phyloP scores from a whole-genome alignment of 2,888 invertebrate genomes.

The Colletes collaris region DNA sequence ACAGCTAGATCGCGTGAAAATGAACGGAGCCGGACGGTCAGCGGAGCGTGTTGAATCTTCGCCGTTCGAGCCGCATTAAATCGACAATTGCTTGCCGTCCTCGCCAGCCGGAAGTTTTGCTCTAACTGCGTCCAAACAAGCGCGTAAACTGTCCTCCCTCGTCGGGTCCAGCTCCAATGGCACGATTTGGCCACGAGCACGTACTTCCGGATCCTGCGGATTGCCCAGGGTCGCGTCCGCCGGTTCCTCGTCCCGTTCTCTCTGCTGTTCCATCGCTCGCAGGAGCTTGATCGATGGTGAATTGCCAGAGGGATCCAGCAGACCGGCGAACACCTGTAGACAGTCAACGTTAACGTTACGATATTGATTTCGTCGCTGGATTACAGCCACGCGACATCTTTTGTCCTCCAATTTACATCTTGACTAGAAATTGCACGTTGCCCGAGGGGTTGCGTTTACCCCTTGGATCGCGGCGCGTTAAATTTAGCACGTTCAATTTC shows the following conservation, averaged over 20 bases:
- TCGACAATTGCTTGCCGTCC: slow-evolving; percentile 85
- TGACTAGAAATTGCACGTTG: too few species aligned
- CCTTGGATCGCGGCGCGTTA: too few species aligned
- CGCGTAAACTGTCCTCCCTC: slow-evolving; percentile 91
- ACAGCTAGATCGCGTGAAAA: slow-evolving; percentile 1
- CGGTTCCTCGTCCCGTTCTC: slow-evolving; percentile 81
- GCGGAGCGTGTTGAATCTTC: slow-evolving; percentile 29
- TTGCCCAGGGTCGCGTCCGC: slow-evolving; percentile 82
- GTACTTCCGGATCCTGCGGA: slow-evolving; percentile 80
- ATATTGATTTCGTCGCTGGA: background rate
- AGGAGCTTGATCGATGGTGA: slow-evolving; percentile 87
- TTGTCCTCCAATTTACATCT: background rate
- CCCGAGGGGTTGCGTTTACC: too few species aligned
- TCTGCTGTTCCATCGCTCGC: slow-evolving; percentile 85
- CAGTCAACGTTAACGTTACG: slow-evolving; percentile 16
- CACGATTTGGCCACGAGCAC: slow-evolving; percentile 85
- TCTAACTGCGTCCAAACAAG: slow-evolving; percentile 90
- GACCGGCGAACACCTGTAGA: slow-evolving; percentile 88
- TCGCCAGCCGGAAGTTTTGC: slow-evolving; percentile 92
- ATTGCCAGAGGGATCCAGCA: slow-evolving; percentile 84
- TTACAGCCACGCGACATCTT: background rate
- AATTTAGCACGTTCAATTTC: too few species aligned
- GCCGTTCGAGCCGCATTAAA: slow-evolving; percentile 38
- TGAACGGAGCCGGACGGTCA: background rate
- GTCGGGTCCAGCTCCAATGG: slow-evolving; percentile 90